phyloP scores from a whole-genome alignment of 2,888 invertebrate species.

The Oxyscelio sp. region DNA sequence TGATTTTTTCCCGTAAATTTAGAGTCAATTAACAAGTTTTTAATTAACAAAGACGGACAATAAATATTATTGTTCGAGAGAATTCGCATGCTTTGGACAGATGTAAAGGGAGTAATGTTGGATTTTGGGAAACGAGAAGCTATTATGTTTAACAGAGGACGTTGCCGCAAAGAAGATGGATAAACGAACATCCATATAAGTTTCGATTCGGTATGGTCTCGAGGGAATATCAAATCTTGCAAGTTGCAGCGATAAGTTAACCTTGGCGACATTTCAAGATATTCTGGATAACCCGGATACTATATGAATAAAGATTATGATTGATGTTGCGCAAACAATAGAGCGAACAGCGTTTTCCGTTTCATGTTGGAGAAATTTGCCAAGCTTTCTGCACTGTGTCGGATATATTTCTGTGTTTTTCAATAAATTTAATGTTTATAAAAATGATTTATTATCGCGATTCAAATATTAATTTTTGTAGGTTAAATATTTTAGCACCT shows the following conservation, averaged over 20 bases:
- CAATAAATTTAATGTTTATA: too few species aligned
- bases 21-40: neutral
- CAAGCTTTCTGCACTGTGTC: neutral
- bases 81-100: neutral
- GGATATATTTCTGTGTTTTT: too few species aligned
- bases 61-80: neutral
- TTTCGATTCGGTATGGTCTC: slow-evolving; percentile 25
- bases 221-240: slow-evolving; percentile 54
- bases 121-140: slow-evolving; percentile 9
- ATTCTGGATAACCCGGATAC: slow-evolving; percentile 53
- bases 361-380: slow-evolving; percentile 24
- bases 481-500: too few species aligned
- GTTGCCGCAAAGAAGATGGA: slow-evolving; percentile 50
- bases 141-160: slow-evolving; percentile 33
- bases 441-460: too few species aligned
- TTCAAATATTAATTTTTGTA: too few species aligned
- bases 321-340: slow-evolving; percentile 46
- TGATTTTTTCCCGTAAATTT: neutral
- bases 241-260: slow-evolving; percentile 79
- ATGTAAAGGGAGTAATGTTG: slow-evolving; percentile 6
- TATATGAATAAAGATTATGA: slow-evolving; percentile 80
- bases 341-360: slow-evolving; percentile 2
- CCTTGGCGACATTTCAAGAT: slow-evolving; percentile 74
- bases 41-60: neutral
- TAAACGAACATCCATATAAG: slow-evolving; percentile 60